Evolutionary conservation across 2,888 invertebrate species (phyloP).

Genomic region (Bellardia pandia): DNA sequence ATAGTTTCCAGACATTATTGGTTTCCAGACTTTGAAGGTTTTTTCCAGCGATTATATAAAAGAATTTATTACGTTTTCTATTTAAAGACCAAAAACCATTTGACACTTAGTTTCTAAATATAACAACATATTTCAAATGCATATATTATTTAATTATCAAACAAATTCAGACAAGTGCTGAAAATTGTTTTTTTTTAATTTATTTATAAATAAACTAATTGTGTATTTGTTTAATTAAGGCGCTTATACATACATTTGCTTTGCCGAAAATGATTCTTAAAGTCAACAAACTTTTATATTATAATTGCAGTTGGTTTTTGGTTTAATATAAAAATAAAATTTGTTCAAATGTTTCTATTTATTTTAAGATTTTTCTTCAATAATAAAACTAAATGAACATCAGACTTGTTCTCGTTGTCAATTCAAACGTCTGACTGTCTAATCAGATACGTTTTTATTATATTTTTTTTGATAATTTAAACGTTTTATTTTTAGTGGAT

Average conservation of each 20-base stretch:
- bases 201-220: neutral
- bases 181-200: neutral
- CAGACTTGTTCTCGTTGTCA: conserved; percentile 13
- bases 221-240: neutral
- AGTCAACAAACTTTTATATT: conserved; percentile 50
- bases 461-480: conserved; percentile 1
- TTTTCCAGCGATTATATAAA: no score
- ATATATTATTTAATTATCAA: no score
- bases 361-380: neutral
- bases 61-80: no score
- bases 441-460: neutral
- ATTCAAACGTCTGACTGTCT: conserved; percentile 38
- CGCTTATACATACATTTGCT: neutral
- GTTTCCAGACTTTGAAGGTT: no score
- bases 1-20: no score
- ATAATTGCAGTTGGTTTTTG: conserved; percentile 26
- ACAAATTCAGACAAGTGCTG: neutral
- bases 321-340: neutral
- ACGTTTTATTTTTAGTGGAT: conserved; percentile 22
- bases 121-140: no score
- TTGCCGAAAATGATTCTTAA: conserved; percentile 3
- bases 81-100: no score
- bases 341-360: conserved; percentile 11
- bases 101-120: no score
- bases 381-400: neutral